Conservation (phyloP, 2,113 vertebrate species). For the Sander vitreus region DNA sequence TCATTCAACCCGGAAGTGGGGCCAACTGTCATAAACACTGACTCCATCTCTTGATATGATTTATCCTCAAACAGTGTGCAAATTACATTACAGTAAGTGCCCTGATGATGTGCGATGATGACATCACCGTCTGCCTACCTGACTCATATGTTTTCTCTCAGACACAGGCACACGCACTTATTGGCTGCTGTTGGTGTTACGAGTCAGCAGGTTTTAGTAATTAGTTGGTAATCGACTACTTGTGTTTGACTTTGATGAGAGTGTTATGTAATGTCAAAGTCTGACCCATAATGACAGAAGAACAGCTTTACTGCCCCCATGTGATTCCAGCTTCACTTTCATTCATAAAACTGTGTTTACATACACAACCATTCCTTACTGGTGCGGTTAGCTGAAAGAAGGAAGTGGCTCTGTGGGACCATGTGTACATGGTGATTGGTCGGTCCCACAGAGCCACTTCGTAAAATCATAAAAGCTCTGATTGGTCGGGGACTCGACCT, state of each 20-base stretch:
- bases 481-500: background rate
- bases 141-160: constrained; percentile 14
- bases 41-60: background rate
- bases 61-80: background rate
- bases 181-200: background rate
- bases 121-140: constrained; percentile 58
- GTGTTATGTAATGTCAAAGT: background rate
- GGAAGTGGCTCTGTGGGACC: background rate
- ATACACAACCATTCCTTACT: background rate
- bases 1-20: background rate
- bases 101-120: constrained; percentile 33
- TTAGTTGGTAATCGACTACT: background rate
- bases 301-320: background rate
- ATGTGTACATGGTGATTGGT: no score
- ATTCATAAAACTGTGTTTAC: constrained; percentile 8
- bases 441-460: no score
- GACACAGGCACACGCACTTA: background rate
- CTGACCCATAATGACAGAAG: background rate
- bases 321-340: constrained; percentile 27
- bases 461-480: background rate
- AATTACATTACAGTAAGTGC: constrained; percentile 29
- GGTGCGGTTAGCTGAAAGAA: constrained; percentile 1
- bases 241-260: background rate
- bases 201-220: constrained; percentile 2
- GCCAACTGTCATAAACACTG: background rate